phyloP scores from a whole-genome alignment of 2,888 invertebrate genomes.

The Agriotes lineatus region DNA sequence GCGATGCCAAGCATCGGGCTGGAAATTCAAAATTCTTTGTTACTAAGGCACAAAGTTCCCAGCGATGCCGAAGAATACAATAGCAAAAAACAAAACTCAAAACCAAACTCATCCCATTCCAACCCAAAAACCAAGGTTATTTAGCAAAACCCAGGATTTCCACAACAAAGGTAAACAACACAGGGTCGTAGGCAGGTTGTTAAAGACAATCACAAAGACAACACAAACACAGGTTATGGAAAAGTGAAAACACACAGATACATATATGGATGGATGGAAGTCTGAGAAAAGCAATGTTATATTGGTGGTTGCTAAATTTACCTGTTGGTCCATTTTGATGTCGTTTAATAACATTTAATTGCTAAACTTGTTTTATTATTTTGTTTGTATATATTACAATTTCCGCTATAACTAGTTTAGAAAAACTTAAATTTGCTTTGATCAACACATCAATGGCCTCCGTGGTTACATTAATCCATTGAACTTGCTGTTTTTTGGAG shows the following conservation, averaged over 20 bases:
- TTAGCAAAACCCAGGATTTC: conserved; percentile 28
- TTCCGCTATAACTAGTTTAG: too few relatives aligned
- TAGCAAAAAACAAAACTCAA: conserved; percentile 36
- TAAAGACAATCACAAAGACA: conserved; percentile 40
- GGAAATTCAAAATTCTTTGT: conserved; percentile 68
- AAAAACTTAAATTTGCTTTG: too few relatives aligned
- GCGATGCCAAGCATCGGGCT: conserved; percentile 85
- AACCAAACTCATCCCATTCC: conserved; percentile 54
- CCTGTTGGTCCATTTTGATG: too few relatives aligned
- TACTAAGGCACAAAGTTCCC: conserved; percentile 15
- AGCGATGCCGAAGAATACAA: background rate
- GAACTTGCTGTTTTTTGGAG: too few relatives aligned
- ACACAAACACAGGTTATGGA: conserved; percentile 41
- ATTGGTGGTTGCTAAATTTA: too few relatives aligned
- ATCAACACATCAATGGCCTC: too few relatives aligned
- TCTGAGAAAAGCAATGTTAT: background rate
- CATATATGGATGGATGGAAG: background rate
- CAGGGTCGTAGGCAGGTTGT: conserved; percentile 36
- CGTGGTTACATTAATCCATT: too few relatives aligned
- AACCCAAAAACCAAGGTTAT: conserved; percentile 46
- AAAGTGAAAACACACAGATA: conserved; percentile 22
- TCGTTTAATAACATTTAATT: too few relatives aligned
- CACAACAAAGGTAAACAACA: conserved; percentile 37
- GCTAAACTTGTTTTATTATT: too few relatives aligned
- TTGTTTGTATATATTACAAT: too few relatives aligned